Conservation (phyloP, 2,888 invertebrate species). For the Cerceris rybyensis region DNA sequence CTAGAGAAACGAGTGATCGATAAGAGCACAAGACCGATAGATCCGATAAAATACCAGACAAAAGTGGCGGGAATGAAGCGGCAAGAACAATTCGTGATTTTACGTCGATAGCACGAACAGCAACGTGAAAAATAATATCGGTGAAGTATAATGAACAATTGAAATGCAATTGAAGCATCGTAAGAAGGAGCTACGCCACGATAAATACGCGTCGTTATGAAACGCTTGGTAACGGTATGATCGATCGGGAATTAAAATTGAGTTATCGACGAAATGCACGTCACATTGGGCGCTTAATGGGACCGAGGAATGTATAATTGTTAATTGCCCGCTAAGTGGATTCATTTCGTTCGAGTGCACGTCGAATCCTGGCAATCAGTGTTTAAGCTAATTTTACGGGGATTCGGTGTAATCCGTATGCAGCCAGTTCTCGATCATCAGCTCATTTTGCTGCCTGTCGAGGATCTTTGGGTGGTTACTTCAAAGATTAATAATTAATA, state of each 20-base stretch:
- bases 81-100: no score
- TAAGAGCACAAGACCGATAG: not conserved
- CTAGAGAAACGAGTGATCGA: not conserved
- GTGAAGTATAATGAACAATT: conserved; percentile 23
- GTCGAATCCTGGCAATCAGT: no score
- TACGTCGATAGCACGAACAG: not conserved
- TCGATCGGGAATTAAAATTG: conserved; percentile 29
- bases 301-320: conserved; percentile 19
- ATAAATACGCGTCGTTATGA: not conserved
- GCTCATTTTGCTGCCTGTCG: no score
- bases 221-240: conserved; percentile 19
- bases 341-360: not conserved
- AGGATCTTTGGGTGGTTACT: no score
- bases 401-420: no score
- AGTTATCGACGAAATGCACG: conserved; percentile 15
- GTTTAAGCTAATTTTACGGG: no score
- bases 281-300: conserved; percentile 14
- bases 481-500: no score
- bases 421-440: no score
- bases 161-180: conserved; percentile 16
- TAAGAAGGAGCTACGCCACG: not conserved
- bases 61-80: not conserved
- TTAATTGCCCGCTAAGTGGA: conserved; percentile 3
- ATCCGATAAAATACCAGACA: not conserved
- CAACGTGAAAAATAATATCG: not conserved